Percentiles rank a stretch among this genome's conserved stretches.
These are phyloP conservation scores for Gallinago paraguaiae DNA, from an alignment of 2,113 vertebrate species.

Conservation along the genomic window DNA sequence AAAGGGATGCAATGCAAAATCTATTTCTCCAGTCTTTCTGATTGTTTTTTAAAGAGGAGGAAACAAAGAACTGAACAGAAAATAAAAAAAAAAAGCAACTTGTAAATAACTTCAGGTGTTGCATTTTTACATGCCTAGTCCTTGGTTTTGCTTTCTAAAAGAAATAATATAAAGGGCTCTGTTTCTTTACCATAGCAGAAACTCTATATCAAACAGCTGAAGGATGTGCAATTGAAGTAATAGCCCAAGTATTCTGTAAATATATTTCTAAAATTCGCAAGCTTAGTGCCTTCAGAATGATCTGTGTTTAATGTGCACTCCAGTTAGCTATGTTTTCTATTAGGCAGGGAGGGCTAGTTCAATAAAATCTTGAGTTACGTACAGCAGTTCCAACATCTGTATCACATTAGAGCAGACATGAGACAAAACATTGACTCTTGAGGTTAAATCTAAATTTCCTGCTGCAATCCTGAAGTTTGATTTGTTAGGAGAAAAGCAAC, in stretches of 20 bases:
- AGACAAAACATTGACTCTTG: constrained; percentile 81
- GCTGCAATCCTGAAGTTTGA: constrained; percentile 74
- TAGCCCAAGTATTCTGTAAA: constrained; percentile 48
- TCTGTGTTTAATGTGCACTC: constrained; percentile 61
- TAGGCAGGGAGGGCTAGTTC: constrained; percentile 71
- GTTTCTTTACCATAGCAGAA: neutral
- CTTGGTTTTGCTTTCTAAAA: neutral
- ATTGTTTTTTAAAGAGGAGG: neutral
- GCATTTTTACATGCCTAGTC: neutral
- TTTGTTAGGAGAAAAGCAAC: constrained; percentile 73
- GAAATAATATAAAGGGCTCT: neutral
- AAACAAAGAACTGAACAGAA: neutral
- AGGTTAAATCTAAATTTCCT: constrained; percentile 83
- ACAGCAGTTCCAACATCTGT: constrained; percentile 79
- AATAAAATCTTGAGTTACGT: constrained; percentile 72
- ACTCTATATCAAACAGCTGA: neutral
- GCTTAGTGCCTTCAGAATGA: constrained; percentile 48
- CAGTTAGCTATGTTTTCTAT: constrained; percentile 73
- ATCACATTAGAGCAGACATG: constrained; percentile 79
- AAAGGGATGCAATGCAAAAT: neutral
- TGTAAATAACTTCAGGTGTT: neutral
- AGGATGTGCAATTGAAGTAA: constrained; percentile 49
- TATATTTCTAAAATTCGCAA: constrained; percentile 36
- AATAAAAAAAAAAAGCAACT: neutral
- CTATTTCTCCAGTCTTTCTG: neutral